Evolutionary conservation across 2,888 invertebrate genomes (phyloP).

Genomic region (Cheiracanthium punctorium): DNA sequence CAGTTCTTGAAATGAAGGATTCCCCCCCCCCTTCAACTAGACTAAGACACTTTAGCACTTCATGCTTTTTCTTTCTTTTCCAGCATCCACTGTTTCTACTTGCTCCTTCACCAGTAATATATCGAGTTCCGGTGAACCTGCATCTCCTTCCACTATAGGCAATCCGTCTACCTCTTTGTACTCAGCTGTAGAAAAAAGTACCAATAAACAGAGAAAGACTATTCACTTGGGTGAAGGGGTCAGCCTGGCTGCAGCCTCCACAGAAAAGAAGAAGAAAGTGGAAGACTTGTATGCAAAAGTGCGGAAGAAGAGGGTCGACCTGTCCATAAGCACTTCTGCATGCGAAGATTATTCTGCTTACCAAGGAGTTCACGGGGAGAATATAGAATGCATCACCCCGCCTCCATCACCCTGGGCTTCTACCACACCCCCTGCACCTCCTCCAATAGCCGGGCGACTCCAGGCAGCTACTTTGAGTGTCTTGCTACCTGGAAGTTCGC

Average conservation of each 20-base stretch:
- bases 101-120: conserved; percentile 62
- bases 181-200: conserved; percentile 64
- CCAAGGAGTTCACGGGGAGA: conserved; percentile 33
- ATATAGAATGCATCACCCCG: conserved; percentile 45
- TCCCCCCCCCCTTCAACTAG: no score
- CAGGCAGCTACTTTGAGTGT: conserved; percentile 58
- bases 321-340: conserved; percentile 47
- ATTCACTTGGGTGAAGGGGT: conserved; percentile 66
- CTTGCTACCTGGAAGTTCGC: conserved; percentile 35
- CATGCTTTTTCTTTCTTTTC: conserved; percentile 16
- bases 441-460: conserved; percentile 52
- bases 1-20: no score
- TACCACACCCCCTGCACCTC: conserved; percentile 62
- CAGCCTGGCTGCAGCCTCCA: conserved; percentile 34
- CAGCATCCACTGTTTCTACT: conserved; percentile 69
- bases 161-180: conserved; percentile 62
- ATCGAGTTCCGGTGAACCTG: conserved; percentile 41
- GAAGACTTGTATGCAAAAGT: conserved; percentile 72
- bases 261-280: conserved; percentile 55
- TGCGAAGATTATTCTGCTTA: conserved; percentile 45
- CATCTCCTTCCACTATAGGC: conserved; percentile 45
- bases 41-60: no score
- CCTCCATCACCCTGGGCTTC: conserved; percentile 64
- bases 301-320: conserved; percentile 62
- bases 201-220: conserved; percentile 57